Percentiles rank a stretch among this genome's conserved stretches.
Evolutionary conservation across 2,797 vertebrate species (phyloP).

Genomic region (Sebastes oblongus): DNA sequence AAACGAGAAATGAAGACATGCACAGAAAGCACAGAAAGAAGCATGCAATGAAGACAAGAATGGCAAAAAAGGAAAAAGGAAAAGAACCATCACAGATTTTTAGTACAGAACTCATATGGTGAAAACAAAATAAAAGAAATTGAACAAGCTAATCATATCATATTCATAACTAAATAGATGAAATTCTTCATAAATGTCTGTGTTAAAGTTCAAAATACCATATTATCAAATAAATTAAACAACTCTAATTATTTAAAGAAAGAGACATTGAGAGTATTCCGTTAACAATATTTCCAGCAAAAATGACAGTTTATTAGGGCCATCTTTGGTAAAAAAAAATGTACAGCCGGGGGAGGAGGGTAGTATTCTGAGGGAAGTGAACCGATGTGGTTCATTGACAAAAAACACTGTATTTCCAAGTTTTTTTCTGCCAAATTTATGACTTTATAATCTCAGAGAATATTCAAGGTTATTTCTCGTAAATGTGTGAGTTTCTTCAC

Average conservation of each 20-base stretch:
- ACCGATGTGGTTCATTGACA: too few relatives aligned
- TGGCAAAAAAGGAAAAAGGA: neutral
- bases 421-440: neutral
- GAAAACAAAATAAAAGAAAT: neutral
- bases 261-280: neutral
- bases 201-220: neutral
- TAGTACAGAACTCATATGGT: neutral
- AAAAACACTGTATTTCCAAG: too few relatives aligned
- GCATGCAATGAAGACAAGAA: neutral
- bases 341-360: neutral
- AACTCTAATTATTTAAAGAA: neutral
- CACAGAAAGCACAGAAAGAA: neutral
- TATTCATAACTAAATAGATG: neutral
- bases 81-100: neutral
- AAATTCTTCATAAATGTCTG: neutral
- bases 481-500: neutral
- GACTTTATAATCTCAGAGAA: neutral
- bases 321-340: neutral
- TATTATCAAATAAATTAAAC: neutral
- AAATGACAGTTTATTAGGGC: neutral
- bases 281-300: neutral
- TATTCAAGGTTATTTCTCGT: neutral
- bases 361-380: neutral
- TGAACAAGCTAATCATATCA: too few relatives aligned
- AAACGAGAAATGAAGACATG: neutral